phyloP scores from a whole-genome alignment of 2,888 invertebrate species.

The Monoplex corrugatus region DNA sequence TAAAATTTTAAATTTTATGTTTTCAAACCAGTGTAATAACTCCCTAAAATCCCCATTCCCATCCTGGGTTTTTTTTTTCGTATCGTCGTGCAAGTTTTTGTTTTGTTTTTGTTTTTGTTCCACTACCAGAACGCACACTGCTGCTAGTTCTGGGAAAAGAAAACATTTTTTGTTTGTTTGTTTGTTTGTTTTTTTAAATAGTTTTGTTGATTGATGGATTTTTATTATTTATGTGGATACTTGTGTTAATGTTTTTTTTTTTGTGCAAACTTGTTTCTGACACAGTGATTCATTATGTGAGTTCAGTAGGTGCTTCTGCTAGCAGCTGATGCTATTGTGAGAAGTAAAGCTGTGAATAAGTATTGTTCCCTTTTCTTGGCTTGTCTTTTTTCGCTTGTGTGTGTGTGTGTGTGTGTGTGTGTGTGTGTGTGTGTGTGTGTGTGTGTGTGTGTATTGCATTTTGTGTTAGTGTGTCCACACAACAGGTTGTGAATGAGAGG shows the following conservation, averaged over 20 bases:
- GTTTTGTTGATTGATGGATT: not conserved
- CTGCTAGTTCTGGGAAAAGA: not conserved
- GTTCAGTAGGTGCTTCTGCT: conserved; percentile 42
- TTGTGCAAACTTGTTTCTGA: conserved; percentile 37
- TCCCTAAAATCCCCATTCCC: not conserved
- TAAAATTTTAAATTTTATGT: not conserved
- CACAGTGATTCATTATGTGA: conserved; percentile 40
- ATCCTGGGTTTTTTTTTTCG: not conserved
- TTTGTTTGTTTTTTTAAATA: not conserved
- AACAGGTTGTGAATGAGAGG: no score
- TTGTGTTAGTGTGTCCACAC: no score
- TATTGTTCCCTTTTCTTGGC: not conserved
- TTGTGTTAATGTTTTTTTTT: not conserved
- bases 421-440: not conserved
- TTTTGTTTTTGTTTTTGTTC: not conserved
- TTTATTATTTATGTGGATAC: not conserved
- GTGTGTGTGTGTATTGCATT: not conserved
- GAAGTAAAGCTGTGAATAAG: conserved; percentile 39
- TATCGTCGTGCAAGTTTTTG: not conserved
- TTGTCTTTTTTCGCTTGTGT: not conserved
- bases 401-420: not conserved
- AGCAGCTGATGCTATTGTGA: conserved; percentile 46
- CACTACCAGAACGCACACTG: not conserved
- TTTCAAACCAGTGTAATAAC: not conserved
- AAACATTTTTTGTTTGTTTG: conserved; percentile 26